Evolutionary conservation across 1,140 invertebrate species (phyloP).

Genomic region (Formica selysi): DNA sequence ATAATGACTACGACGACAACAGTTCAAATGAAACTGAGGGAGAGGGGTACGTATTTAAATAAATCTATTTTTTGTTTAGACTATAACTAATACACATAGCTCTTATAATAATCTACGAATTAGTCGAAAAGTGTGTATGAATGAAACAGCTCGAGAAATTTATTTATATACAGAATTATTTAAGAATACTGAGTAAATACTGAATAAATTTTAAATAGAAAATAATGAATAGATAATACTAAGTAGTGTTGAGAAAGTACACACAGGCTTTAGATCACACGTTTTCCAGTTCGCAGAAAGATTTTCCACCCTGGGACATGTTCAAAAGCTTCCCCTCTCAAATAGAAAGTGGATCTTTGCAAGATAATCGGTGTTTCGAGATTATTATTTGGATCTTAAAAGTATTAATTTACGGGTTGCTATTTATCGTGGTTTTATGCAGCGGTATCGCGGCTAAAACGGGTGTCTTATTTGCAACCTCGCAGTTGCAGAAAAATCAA

Average conservation of each 20-base stretch:
- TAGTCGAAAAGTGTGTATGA: too few species aligned
- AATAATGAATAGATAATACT: neutral
- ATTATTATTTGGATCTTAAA: constrained; percentile 93
- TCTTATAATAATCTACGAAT: too few species aligned
- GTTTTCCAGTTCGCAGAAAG: constrained; percentile 81
- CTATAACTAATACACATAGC: too few species aligned
- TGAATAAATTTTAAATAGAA: neutral
- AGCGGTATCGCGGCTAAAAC: constrained; percentile 93
- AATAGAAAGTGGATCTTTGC: constrained; percentile 93
- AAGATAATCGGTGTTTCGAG: constrained; percentile 93
- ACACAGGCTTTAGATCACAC: neutral
- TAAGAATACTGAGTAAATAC: neutral
- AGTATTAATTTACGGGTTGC: constrained; percentile 92
- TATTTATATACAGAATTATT: neutral
- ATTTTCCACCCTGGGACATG: constrained; percentile 96
- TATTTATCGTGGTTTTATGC: constrained; percentile 92
- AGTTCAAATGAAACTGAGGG: constrained; percentile 55
- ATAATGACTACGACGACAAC: constrained; percentile 32
- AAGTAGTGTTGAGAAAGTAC: neutral
- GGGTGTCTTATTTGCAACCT: constrained; percentile 94
- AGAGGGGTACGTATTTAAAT: constrained; percentile 55
- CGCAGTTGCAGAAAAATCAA: constrained; percentile 91
- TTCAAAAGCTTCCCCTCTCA: constrained; percentile 94
- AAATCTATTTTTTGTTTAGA: neutral
- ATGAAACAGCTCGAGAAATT: too few species aligned